A percentile compares a stretch with the other conserved stretches of the same genome.
These are phyloP conservation scores for Girardinus metallicus DNA, from an alignment of 2,797 vertebrate genomes.

Conservation along the genomic window DNA sequence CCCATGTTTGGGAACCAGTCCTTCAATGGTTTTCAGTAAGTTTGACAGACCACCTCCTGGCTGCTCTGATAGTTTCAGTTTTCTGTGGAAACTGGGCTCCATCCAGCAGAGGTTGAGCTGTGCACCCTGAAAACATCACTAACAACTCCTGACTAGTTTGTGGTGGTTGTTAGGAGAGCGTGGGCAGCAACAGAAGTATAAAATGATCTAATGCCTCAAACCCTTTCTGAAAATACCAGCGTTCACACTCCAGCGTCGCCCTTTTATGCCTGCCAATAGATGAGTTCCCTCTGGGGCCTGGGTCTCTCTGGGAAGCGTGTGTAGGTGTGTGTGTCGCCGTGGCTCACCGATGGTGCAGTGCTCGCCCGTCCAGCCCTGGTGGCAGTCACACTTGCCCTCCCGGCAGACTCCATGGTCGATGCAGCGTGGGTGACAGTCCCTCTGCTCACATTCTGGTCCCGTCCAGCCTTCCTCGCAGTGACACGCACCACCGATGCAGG, in stretches of 20 bases:
- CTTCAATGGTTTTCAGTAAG: neutral
- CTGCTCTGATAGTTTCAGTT: slow-evolving; percentile 9
- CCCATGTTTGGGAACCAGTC: no score
- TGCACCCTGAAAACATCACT: slow-evolving; percentile 15
- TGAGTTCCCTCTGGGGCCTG: slow-evolving; percentile 33
- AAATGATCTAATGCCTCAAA: slow-evolving; percentile 33
- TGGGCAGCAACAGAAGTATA: slow-evolving; percentile 25
- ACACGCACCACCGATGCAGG: slow-evolving; percentile 92
- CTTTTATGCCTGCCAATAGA: slow-evolving; percentile 51
- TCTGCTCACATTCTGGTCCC: slow-evolving; percentile 89
- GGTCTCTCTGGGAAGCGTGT: slow-evolving; percentile 53
- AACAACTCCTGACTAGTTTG: slow-evolving; percentile 12
- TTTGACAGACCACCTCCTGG: neutral
- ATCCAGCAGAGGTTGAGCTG: slow-evolving; percentile 17
- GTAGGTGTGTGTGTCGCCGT: slow-evolving; percentile 50
- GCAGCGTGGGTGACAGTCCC: slow-evolving; percentile 95
- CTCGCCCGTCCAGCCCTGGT: slow-evolving; percentile 98
- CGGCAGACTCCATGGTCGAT: slow-evolving; percentile 94
- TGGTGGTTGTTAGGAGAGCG: slow-evolving; percentile 23
- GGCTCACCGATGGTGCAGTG: slow-evolving; percentile 97
- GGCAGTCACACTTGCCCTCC: slow-evolving; percentile 97
- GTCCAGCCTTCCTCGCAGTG: slow-evolving; percentile 97
- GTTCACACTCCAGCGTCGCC: slow-evolving; percentile 67
- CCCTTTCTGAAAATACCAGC: slow-evolving; percentile 41
- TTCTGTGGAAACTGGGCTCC: slow-evolving; percentile 13